Base-by-base conservation (phyloP, 1,140 invertebrate genomes). In the Globodera rostochiensis region DNA sequence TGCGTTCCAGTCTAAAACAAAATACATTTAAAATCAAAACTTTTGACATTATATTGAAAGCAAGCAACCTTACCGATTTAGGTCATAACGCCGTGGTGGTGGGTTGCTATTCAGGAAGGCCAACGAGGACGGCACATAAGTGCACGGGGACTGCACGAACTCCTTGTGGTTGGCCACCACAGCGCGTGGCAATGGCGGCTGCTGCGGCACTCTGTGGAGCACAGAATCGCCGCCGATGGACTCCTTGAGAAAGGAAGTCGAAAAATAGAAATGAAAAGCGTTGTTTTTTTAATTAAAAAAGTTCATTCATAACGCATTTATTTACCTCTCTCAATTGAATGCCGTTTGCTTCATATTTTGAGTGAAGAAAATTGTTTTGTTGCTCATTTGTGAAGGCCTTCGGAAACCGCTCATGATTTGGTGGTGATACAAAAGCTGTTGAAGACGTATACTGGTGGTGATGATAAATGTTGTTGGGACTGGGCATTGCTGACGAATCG, bases 51-150 rank as follows among this genome's bases (percentile, higher is more conserved):
- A 36, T 36, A 36, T 36, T 36, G 2, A 36, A 36, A 36, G 2
- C 36, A 36, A 36, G 2, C 36, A 36, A 36, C 6, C 57, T 64
- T 19, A 45, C 45, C 79, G n/a, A n/a, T 80, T 70, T 3, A 80
- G 60, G 50, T 80, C 79, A 53, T 80, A 80, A 36, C 69, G 79
- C 0, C 70, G 70, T 53, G 79, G 79, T 47, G 69, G 46, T 45
- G 60, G 60, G 2, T 73, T 74, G 64, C 70, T 73, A 15, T 80
- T 73, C 69, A 80, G 47, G 50, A 73, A 66, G 6, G 46, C 60
- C 25, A 80, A 25, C n/a, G 75, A 80, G 9, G 79, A 80, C 45
- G 70, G 21, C 36, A 73, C n/a, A 46, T 47, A 19, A 45, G 8
- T 77, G 21, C 66, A 36, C 57, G 57, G 57, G 57, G 25, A 45